Base-by-base conservation (phyloP, 2,888 invertebrate genomes). In the Drymonia ruficornis region DNA sequence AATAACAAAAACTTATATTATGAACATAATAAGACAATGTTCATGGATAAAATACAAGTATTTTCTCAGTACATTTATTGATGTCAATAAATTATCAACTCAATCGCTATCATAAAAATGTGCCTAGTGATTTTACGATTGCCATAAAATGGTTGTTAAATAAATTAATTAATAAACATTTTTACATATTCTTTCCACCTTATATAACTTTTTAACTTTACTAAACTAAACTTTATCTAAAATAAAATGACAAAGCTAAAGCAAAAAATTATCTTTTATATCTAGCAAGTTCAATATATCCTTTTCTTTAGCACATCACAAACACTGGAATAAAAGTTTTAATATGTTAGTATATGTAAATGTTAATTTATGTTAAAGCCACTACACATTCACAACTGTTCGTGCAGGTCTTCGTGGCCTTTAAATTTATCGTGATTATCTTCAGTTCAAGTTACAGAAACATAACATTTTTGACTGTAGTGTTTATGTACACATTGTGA, bases 161-260 rank as follows among this genome's bases (percentile, higher is more conserved):
- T 69, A 63, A 66, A 69, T 62, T 63, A 65, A 67, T 29, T 38
- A 52, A 18, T 34, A 61, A 62, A 63, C 52, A 62, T 59, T 57
- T 65, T 65, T 66, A 66, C 59, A 68, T 59, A 59, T 47, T 67
- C 59, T 69, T 61, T 66, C 53, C 62, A 71, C 62, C 61, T 65
- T 54, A 40, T 52, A 53, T 55, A 56, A 59, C 48, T 44, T 59
- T 45, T 42, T 53, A 53, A 9, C n/a, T n/a, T n/a, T n/a, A n/a
- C 68, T 51, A 52, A 57, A n/a, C n/a, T n/a, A 56, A 51, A 60
- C 58, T 55, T 52, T 23, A 48, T 61, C 68, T 51, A 52, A 57
- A 58, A 62, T 51, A 52, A 57, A 58, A 62, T 63, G 57, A 61
- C 60, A 62, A 71, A 72, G 72, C 63, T 66, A 53, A 63, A 61